Evolutionary conservation across 2,113 vertebrate genomes (phyloP).

Genomic region (Riparia riparia): DNA sequence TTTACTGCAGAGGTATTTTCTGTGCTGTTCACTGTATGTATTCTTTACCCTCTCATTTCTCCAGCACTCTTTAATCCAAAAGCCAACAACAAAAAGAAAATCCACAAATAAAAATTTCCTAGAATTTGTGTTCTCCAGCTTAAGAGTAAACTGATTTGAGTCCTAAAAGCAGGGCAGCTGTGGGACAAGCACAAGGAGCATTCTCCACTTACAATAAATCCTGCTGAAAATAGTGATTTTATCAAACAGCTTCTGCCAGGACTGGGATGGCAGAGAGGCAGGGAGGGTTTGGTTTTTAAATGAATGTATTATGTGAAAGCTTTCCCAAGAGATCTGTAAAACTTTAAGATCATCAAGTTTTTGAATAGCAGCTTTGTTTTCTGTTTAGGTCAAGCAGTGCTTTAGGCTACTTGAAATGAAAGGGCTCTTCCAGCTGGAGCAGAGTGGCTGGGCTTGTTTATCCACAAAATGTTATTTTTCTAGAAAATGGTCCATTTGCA

Average conservation of each 20-base stretch:
- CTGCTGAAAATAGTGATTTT: background rate
- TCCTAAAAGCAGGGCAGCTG: background rate
- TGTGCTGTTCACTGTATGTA: background rate
- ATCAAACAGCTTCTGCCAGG: background rate
- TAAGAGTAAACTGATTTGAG: background rate
- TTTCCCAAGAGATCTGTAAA: background rate
- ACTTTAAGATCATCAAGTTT: background rate
- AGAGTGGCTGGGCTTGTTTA: background rate
- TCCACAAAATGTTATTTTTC: background rate
- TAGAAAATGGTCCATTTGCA: background rate
- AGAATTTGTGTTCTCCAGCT: background rate
- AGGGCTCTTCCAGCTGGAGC: background rate
- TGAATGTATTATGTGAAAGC: background rate
- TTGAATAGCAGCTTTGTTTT: constrained; percentile 11
- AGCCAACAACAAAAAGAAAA: background rate
- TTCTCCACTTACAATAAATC: background rate
- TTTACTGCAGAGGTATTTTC: constrained; percentile 85
- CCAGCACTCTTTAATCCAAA: background rate
- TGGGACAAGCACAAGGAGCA: background rate
- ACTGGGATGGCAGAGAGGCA: background rate
- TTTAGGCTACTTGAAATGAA: constrained; percentile 22
- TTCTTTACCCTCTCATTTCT: background rate
- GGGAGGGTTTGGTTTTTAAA: background rate
- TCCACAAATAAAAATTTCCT: background rate
- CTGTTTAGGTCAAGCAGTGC: background rate